Conservation (phyloP, 2,113 vertebrate genomes). For the Psilopogon haemacephalus region DNA sequence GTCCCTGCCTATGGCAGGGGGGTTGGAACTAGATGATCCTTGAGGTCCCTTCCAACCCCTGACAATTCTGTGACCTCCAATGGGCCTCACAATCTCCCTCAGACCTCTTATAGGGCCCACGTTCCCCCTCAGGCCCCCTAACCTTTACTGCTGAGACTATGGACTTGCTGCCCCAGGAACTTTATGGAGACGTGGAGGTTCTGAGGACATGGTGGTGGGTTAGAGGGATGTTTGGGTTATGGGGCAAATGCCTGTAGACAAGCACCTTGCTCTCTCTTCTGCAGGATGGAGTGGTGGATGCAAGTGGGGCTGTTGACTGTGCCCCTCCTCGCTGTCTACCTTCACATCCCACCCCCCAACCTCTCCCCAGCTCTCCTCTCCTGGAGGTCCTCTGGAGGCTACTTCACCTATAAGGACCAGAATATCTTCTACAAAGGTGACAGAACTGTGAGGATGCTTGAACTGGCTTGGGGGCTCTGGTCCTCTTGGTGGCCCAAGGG, state of each 20-base stretch:
- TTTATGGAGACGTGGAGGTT: fast-evolving
- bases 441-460: fast-evolving
- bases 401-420: constrained; percentile 84
- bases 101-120: too few species aligned
- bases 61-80: not conserved
- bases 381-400: constrained; percentile 83
- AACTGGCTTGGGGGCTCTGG: not conserved
- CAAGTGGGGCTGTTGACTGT: constrained; percentile 84
- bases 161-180: not conserved
- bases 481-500: not conserved
- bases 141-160: not conserved
- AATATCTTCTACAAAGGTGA: constrained; percentile 91
- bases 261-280: fast-evolving
- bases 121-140: not conserved
- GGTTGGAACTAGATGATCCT: too few species aligned
- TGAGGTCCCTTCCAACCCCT: too few species aligned
- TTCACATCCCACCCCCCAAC: constrained; percentile 88
- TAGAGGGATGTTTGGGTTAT: fast-evolving
- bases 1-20: too few species aligned
- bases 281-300: constrained; percentile 93
- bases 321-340: constrained; percentile 89
- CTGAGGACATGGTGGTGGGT: not conserved
- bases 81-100: fast-evolving
- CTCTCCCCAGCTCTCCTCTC: constrained; percentile 84
- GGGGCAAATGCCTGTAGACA: fast-evolving